Base-by-base conservation (phyloP, 2,797 vertebrate species). In the Xiphophorus birchmanni region DNA sequence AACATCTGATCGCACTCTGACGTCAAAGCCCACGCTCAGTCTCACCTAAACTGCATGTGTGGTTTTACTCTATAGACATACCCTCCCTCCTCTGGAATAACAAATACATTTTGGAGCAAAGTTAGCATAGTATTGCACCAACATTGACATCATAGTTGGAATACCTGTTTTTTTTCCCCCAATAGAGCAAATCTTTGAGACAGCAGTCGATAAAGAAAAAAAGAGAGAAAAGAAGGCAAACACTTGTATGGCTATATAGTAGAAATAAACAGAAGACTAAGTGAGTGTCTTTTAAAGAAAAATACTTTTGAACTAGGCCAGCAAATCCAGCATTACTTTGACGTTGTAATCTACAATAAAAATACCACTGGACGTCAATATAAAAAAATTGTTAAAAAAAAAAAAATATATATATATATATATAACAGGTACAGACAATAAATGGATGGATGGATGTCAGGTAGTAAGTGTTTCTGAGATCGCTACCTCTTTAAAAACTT, bases 1-100 rank as follows among this genome's bases (percentile, higher is more conserved):
- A 69, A 79, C 76, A 76, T 60, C 21, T 80, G 81, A 88, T 88
- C 54, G 67, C 78, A 72, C 45, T 65, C 76, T 78, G 82, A 89
- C 82, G 65, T 93, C 84, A 87, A 44, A 23, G 12, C 40, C 29
- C 26, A 72, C 48, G 26, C 37, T 69, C 48, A 82, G 78, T 84
- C 74, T 73, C 73, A 82, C 71, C 50, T 44, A 58, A 82, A 78
- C 52, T 54, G 58, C 71, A 26, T 77, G 52, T 42, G 45, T 6
- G 40, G 37, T 18, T 72, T 69, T 65, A 50, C 26, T 45, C 5
- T 17, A 26, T 72, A 72, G 69, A 15, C 77, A 79, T 87, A 86
- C 75, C 0, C 81, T 90, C 52, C 81, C 86, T n/a, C 13, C 80
- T 56, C 18, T 40, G 54, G 54, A 80, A 88, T 84, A 73, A 77